Conservation (phyloP, 1,140 invertebrate species). For the Prorops nasuta region DNA sequence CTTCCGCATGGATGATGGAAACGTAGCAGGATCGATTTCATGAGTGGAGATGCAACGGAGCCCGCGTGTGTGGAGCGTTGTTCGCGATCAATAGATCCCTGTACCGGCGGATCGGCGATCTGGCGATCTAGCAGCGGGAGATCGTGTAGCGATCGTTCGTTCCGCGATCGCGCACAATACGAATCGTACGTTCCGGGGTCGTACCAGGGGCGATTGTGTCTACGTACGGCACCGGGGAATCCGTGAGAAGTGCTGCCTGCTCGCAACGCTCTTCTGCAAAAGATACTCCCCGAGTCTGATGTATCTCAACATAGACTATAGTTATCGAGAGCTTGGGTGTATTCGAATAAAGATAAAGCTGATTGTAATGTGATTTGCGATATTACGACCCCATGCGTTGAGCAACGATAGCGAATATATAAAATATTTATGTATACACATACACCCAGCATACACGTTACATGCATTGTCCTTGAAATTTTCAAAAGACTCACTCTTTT, state of each 20-base stretch:
- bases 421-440: not conserved
- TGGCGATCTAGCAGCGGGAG: slow-evolving; percentile 48
- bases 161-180: slow-evolving; percentile 40
- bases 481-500: too few relatives aligned
- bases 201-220: slow-evolving; percentile 32
- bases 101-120: slow-evolving; percentile 44
- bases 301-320: not conserved
- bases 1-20: slow-evolving; percentile 37
- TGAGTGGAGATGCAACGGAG: slow-evolving; percentile 14
- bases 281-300: not conserved
- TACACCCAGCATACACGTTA: too few relatives aligned
- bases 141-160: slow-evolving; percentile 50
- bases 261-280: not conserved
- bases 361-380: not conserved
- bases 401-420: slow-evolving; percentile 21
- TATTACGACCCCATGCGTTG: slow-evolving; percentile 28
- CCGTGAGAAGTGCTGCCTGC: not conserved
- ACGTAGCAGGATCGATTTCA: slow-evolving; percentile 30
- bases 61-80: slow-evolving; percentile 35
- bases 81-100: slow-evolving; percentile 50
- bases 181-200: slow-evolving; percentile 37
- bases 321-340: not conserved
- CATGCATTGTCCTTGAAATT: too few relatives aligned
- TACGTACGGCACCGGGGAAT: not conserved
- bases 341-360: slow-evolving; percentile 18